Evolutionary conservation across 2,888 invertebrate species (phyloP).

Genomic region (Acronicta alni): DNA sequence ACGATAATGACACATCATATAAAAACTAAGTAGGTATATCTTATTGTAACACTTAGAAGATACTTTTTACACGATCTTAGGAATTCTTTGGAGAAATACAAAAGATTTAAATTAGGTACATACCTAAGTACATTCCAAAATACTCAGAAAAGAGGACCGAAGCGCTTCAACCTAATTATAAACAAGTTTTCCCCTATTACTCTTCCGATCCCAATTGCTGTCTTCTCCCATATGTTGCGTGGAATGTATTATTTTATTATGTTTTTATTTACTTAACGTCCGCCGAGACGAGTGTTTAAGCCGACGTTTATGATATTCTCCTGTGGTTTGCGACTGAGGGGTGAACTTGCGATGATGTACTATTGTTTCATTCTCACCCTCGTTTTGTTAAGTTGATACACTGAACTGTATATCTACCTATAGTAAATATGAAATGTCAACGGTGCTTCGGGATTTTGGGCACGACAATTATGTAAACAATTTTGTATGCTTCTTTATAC

Average conservation of each 20-base stretch:
- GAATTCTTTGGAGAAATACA: no score
- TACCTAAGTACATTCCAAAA: no score
- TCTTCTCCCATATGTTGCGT: slow-evolving; percentile 83
- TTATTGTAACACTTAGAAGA: no score
- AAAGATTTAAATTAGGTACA: no score
- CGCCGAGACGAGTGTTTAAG: slow-evolving; percentile 87
- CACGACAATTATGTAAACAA: slow-evolving; percentile 29
- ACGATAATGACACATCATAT: no score
- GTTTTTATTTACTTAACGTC: slow-evolving; percentile 87
- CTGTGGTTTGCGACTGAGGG: slow-evolving; percentile 82
- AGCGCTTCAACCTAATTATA: slow-evolving; percentile 22
- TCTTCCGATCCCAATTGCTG: slow-evolving; percentile 62
- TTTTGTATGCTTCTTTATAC: slow-evolving; percentile 11
- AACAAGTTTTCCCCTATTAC: slow-evolving; percentile 47
- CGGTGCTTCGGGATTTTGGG: slow-evolving; percentile 39
- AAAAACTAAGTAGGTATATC: no score
- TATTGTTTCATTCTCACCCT: slow-evolving; percentile 85
- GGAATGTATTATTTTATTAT: slow-evolving; percentile 88
- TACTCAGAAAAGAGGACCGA: no score
- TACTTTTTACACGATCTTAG: no score
- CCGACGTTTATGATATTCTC: slow-evolving; percentile 89
- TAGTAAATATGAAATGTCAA: slow-evolving; percentile 56
- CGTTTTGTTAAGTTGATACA: slow-evolving; percentile 80
- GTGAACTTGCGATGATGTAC: slow-evolving; percentile 74
- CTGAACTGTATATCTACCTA: slow-evolving; percentile 56